Evolutionary conservation across 2,113 vertebrate species (phyloP).

Genomic region (Platysternon megacephalum): DNA sequence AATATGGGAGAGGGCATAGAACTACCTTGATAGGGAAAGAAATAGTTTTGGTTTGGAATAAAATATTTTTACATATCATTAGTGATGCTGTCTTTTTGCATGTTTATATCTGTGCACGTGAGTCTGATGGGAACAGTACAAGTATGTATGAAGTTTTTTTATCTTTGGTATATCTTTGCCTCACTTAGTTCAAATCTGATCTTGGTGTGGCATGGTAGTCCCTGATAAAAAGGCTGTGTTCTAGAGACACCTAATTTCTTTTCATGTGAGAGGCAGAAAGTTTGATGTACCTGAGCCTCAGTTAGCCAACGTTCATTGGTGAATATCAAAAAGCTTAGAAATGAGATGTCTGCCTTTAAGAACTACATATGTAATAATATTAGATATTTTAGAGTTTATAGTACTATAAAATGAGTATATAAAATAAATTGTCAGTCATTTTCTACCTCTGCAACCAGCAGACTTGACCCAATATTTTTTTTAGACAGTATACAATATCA

Average conservation of each 20-base stretch:
- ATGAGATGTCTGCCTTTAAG: too few relatives aligned
- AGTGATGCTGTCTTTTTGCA: background rate
- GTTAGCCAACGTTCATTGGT: background rate
- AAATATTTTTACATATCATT: background rate
- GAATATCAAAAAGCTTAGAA: background rate
- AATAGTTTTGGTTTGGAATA: background rate
- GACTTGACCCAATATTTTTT: background rate
- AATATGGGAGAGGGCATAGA: background rate
- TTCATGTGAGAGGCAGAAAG: background rate
- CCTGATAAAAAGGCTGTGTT: background rate
- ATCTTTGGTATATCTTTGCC: background rate
- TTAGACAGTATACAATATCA: fast-evolving
- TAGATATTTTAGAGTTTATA: background rate
- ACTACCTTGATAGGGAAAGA: too few relatives aligned
- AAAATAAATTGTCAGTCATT: background rate
- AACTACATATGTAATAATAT: background rate
- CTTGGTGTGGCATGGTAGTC: background rate
- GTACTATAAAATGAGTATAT: background rate
- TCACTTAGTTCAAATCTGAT: background rate
- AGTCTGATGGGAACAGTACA: background rate
- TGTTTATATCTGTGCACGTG: background rate
- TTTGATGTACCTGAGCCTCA: background rate
- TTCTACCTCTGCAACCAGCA: background rate
- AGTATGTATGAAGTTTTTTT: background rate
- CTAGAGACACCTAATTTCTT: background rate